phyloP scores from a whole-genome alignment of 2,888 invertebrate genomes.

The Lepidochrysops patricia region DNA sequence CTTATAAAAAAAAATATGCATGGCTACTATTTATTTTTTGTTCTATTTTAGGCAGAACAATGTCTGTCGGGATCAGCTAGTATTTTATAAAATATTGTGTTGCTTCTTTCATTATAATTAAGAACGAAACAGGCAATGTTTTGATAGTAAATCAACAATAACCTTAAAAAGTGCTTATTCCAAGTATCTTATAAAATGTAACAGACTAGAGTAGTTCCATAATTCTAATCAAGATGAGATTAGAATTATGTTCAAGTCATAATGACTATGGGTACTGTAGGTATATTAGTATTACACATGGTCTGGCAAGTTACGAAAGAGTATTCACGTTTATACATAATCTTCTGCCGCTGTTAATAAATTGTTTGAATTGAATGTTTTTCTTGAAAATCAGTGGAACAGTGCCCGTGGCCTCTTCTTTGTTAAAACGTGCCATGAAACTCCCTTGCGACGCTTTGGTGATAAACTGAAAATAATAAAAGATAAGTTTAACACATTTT shows the following conservation, averaged over 20 bases:
- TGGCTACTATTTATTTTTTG: too few species aligned
- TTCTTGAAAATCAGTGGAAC: constrained; percentile 47
- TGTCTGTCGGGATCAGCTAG: too few species aligned
- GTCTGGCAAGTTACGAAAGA: not conserved
- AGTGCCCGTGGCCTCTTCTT: constrained; percentile 62
- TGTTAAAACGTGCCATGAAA: constrained; percentile 58
- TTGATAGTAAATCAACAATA: too few species aligned
- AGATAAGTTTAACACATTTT: not conserved
- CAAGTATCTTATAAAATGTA: too few species aligned
- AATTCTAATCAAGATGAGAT: not conserved
- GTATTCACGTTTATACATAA: not conserved
- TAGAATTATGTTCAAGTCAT: not conserved
- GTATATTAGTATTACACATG: not conserved
- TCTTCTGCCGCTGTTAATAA: too few species aligned
- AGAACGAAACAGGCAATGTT: too few species aligned
- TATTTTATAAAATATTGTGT: too few species aligned
- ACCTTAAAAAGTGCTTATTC: too few species aligned
- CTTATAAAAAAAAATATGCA: too few species aligned
- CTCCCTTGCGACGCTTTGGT: constrained; percentile 58
- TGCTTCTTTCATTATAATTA: too few species aligned
- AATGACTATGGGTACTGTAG: not conserved
- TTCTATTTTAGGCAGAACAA: too few species aligned
- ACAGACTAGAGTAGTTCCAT: too few species aligned
- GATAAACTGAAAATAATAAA: constrained; percentile 45
- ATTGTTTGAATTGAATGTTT: not conserved